phyloP scores from a whole-genome alignment of 1,140 invertebrate species.

The Triops longicaudatus region DNA sequence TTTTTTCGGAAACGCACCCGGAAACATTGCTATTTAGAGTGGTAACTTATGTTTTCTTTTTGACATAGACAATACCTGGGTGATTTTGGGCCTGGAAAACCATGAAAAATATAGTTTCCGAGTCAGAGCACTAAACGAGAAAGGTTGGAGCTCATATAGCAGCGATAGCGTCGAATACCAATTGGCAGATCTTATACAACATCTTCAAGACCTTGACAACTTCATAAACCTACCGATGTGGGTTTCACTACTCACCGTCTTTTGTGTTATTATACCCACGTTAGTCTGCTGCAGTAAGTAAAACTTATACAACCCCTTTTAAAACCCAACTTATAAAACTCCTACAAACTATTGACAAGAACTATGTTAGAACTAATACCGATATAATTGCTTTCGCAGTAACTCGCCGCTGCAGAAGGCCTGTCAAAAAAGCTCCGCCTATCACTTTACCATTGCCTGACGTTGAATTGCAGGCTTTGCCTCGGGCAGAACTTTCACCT shows the following conservation, averaged over 20 bases:
- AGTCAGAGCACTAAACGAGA: conserved; percentile 64
- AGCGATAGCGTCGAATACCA: conserved; percentile 7
- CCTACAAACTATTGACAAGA: no score
- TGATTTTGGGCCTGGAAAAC: conserved; percentile 55
- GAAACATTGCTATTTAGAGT: no score
- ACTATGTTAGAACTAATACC: neutral
- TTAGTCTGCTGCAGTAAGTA: conserved; percentile 17
- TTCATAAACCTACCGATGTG: conserved; percentile 17
- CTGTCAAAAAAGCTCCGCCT: conserved; percentile 36
- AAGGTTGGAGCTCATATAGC: conserved; percentile 66
- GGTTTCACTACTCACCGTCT: conserved; percentile 20
- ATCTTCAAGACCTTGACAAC: neutral
- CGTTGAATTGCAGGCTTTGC: conserved; percentile 47
- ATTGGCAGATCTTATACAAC: conserved; percentile 16
- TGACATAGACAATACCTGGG: conserved; percentile 60
- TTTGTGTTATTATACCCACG: conserved; percentile 17
- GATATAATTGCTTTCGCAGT: conserved; percentile 17
- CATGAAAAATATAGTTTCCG: conserved; percentile 57
- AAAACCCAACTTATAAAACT: no score
- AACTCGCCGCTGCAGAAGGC: conserved; percentile 40
- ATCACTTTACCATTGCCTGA: conserved; percentile 50
- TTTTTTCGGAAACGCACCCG: no score
- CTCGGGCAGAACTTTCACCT: conserved; percentile 52
- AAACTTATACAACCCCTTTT: neutral
- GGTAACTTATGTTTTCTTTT: conserved; percentile 18